A percentile compares a stretch with the other conserved stretches of the same genome.
Evolutionary conservation across 2,113 vertebrate species (phyloP).

Genomic region (Sylvia atricapilla): DNA sequence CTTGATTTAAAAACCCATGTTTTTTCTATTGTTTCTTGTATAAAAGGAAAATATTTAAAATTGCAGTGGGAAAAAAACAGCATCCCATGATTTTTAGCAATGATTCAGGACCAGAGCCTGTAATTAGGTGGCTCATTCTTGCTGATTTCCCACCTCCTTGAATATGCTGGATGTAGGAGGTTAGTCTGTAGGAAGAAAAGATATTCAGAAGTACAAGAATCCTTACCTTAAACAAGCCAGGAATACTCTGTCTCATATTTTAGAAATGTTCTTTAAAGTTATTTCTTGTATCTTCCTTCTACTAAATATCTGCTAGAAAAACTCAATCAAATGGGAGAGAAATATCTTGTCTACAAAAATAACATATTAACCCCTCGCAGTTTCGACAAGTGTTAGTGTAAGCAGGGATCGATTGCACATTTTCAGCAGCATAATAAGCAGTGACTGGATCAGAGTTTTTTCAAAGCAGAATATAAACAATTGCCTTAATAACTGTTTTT

Average conservation of each 20-base stretch:
- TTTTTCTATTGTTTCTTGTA: neutral
- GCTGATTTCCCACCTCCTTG: neutral
- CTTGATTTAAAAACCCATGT: fast-evolving
- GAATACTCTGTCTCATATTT: neutral
- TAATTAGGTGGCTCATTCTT: neutral
- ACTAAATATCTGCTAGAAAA: neutral
- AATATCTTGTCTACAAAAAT: neutral
- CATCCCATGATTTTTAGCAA: neutral
- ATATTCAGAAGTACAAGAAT: neutral
- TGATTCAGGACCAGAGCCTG: neutral
- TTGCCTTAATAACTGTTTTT: neutral
- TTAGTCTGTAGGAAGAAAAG: neutral
- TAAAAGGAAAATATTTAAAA: neutral
- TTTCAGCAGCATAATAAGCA: neutral
- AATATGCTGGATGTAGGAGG: neutral
- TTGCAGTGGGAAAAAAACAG: neutral
- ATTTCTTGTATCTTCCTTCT: neutral
- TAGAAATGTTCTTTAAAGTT: neutral
- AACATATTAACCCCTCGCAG: neutral
- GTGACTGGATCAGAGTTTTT: neutral
- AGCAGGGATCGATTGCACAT: neutral
- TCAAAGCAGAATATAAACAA: neutral
- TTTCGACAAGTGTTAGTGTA: neutral
- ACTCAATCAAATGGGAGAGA: neutral
- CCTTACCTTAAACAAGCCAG: neutral